Conservation (phyloP, 2,888 invertebrate genomes). For the Conistra vaccinii region DNA sequence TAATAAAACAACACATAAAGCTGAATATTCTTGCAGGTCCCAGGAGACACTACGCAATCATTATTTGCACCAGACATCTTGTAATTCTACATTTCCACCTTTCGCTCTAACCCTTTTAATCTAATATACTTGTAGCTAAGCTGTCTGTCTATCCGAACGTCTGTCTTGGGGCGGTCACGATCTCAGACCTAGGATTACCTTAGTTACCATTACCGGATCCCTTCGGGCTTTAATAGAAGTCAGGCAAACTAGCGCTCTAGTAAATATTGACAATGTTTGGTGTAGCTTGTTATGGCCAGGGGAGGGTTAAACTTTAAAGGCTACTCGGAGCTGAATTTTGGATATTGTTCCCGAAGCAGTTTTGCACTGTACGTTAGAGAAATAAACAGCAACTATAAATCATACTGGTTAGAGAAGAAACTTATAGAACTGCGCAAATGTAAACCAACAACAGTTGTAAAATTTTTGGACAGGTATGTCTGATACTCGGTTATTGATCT, state of each 20-base stretch:
- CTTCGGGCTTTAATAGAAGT: conserved; percentile 63
- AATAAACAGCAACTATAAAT: conserved; percentile 7
- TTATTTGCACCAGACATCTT: conserved; percentile 35
- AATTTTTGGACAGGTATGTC: neutral
- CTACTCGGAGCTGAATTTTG: conserved; percentile 25
- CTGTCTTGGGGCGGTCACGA: conserved; percentile 69
- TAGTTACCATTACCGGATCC: conserved; percentile 63
- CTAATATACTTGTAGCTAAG: conserved; percentile 50
- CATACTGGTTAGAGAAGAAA: neutral
- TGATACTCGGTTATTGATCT: neutral
- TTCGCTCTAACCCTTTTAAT: conserved; percentile 43
- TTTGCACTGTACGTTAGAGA: conserved; percentile 2
- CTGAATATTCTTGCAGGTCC: neutral
- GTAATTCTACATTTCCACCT: conserved; percentile 37
- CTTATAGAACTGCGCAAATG: conserved; percentile 2
- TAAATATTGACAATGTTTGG: conserved; percentile 58
- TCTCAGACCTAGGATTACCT: conserved; percentile 70
- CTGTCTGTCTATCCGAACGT: conserved; percentile 61
- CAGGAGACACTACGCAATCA: conserved; percentile 16
- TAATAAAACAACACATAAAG: conserved; percentile 20
- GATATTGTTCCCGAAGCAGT: conserved; percentile 31
- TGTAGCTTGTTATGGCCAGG: conserved; percentile 41
- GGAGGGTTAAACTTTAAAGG: conserved; percentile 38
- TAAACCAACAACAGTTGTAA: neutral
- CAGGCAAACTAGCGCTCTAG: conserved; percentile 41